These are phyloP conservation scores for Passer domesticus DNA, from an alignment of 2,113 vertebrate genomes.

Conservation along the genomic window DNA sequence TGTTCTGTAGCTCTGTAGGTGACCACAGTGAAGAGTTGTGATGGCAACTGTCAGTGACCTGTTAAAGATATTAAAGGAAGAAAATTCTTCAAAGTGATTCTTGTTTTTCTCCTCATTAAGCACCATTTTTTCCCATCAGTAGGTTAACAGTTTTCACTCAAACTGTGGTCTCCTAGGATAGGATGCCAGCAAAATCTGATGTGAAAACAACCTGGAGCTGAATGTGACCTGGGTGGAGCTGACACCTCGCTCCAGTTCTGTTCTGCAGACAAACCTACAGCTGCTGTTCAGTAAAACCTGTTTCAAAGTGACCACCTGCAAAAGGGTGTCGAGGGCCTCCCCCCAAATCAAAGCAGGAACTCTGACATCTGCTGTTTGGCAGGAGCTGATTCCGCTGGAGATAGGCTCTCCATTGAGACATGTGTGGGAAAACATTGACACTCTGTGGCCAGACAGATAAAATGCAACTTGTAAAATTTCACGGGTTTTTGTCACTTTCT, in stretches of 20 bases:
- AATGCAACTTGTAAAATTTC: not conserved
- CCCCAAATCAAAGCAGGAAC: not conserved
- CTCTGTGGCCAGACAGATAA: conserved; percentile 13
- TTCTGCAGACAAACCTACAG: not conserved
- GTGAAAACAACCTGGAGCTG: not conserved
- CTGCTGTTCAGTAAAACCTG: not conserved
- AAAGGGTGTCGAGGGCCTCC: not conserved
- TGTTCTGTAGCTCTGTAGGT: not conserved
- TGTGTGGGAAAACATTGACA: conserved; percentile 43
- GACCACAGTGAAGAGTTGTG: not conserved
- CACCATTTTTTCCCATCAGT: not conserved
- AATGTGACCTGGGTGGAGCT: not conserved
- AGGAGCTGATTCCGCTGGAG: not conserved
- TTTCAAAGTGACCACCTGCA: not conserved
- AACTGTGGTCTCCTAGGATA: not conserved
- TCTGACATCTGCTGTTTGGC: not conserved
- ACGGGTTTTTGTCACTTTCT: not conserved
- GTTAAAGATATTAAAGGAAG: not conserved
- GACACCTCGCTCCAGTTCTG: not conserved
- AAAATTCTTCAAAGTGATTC: not conserved
- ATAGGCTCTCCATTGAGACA: fast-evolving
- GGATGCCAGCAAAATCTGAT: not conserved
- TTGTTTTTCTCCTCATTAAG: not conserved
- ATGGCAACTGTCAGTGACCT: not conserved
- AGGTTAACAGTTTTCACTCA: not conserved